Conservation (phyloP, 2,113 vertebrate genomes). For the Embiotoca jacksoni region DNA sequence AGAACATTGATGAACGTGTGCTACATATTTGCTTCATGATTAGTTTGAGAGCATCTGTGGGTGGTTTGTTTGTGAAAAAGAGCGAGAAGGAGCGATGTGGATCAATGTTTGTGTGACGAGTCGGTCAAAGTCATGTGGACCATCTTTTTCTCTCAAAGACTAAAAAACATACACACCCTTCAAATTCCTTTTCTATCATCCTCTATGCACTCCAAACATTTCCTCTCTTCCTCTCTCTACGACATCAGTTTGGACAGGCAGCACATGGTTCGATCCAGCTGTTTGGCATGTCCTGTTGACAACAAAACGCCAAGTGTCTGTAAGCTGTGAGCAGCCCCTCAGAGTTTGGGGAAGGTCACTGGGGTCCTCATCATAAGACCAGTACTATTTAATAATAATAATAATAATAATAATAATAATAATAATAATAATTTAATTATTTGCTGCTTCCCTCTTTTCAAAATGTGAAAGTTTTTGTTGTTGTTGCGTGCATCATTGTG, state of each 20-base stretch:
- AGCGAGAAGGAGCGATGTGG: constrained; percentile 12
- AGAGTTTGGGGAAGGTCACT: too few relatives aligned
- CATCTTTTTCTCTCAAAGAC: constrained; percentile 17
- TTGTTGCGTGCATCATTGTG: too few relatives aligned
- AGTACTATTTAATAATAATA: too few relatives aligned
- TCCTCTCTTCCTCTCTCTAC: background rate
- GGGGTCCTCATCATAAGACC: too few relatives aligned
- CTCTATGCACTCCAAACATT: background rate
- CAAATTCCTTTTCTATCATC: constrained; percentile 10
- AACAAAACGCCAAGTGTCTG: constrained; percentile 17
- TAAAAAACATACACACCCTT: background rate
- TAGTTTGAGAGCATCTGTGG: background rate
- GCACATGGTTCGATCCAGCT: constrained; percentile 21
- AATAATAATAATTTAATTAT: too few relatives aligned
- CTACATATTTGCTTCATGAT: constrained; percentile 30
- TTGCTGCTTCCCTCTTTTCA: too few relatives aligned
- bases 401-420: too few relatives aligned
- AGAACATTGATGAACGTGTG: constrained; percentile 13
- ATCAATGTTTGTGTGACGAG: constrained; percentile 25
- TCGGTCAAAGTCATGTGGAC: background rate
- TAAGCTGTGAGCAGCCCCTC: background rate
- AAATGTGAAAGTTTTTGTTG: too few relatives aligned
- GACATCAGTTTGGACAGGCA: background rate
- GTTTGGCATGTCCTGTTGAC: constrained; percentile 14
- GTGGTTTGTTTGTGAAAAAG: background rate